Evolutionary conservation across 2,888 invertebrate genomes (phyloP), one percentile per base, ranked within the genome.

Genomic region (Tenthredo notha): DNA sequence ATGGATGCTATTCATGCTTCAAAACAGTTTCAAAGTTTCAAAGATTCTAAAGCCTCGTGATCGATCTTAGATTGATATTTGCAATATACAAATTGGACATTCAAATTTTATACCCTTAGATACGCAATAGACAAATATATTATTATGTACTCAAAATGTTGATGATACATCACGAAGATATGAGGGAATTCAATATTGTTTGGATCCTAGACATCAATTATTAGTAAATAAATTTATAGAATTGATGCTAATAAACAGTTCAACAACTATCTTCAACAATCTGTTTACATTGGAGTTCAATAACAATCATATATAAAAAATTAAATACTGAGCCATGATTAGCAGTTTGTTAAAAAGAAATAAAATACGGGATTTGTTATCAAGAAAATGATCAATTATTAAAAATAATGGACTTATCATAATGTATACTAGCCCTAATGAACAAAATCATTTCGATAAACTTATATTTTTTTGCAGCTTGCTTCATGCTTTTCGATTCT

Each of bases 401-500:
- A 70, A 12, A 70, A 37, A 70, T 37, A 70, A 33, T 33, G n/a
- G 58, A 25, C 54, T n/a, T 7, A 54, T 33, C 33, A 33, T 54
- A 5, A n/a, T n/a, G n/a, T 54, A 6, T 54, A 6, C 54, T 54
- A 18, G 6, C n/a, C n/a, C 18, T 2, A 50, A 6, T 18, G 50
- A 18, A 50, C 5, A 18, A 50, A 67, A 33, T 25, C 15, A 29
- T 67, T 25, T 25, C 18, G 10, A 21, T 2, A 74, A 58, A 33
- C 6, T 84, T 15, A 82, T 84, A 67, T 47, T 47, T 21, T 15
- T 18, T 85, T 85, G 12, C 43, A 88, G 9, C 87, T 87, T 9
- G 77, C 25, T 67, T 87, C 84, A 61, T 92, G 91, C 82, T 88
- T 91, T 25, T 88, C 70, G 43, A 92, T 86, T 72, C 92, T 87